Conservation (phyloP, 92 coral and sea anemone genomes). For the Palythoa grandiflora region DNA sequence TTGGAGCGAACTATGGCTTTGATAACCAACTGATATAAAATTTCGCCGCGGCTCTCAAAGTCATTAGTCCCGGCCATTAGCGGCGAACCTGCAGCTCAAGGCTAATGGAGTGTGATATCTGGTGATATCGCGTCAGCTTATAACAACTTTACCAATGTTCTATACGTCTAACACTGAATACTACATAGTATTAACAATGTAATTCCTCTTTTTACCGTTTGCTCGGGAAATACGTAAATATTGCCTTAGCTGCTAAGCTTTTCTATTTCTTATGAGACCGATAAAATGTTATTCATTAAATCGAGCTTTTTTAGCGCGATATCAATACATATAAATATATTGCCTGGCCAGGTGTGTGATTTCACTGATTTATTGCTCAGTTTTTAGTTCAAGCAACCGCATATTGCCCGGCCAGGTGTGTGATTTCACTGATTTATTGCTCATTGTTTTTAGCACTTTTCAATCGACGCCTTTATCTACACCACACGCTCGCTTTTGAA, state of each 20-base stretch:
- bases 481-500: neutral
- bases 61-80: too few species aligned
- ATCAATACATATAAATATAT: neutral
- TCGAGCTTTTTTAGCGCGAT: too few species aligned
- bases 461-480: neutral
- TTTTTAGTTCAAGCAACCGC: neutral
- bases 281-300: too few species aligned
- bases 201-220: neutral
- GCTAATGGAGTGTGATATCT: too few species aligned
- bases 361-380: neutral
- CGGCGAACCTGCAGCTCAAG: too few species aligned
- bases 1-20: too few species aligned
- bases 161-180: too few species aligned
- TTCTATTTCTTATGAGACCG: neutral
- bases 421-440: neutral
- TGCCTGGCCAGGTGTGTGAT: neutral
- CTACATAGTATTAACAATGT: too few species aligned
- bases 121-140: too few species aligned
- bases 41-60: too few species aligned
- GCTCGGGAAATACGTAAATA: neutral
- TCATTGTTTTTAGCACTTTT: neutral
- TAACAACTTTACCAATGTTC: too few species aligned
- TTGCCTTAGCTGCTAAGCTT: neutral
- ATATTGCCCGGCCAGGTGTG: neutral
- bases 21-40: too few species aligned